Base-by-base conservation (phyloP, 2,797 vertebrate species). In the Periophthalmus magnuspinnatus region DNA sequence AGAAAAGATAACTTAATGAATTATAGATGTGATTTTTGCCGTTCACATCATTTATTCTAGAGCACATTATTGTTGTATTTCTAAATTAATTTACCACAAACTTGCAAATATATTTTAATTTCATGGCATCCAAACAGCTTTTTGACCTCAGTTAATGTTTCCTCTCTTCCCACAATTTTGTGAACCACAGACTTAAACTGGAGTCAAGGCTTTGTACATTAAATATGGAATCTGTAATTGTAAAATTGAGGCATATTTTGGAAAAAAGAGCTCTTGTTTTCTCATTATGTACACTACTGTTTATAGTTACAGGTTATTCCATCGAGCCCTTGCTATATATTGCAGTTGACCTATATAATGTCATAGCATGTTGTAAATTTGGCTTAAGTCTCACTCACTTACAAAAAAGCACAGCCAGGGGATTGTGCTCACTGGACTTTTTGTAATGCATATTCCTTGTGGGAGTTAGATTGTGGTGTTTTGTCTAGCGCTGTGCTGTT, bases 381-480 rank as follows among this genome's bases (percentile, higher is more conserved):
- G 33, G 33, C 48, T 68, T 41, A 47, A 55, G 65, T 55, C 65
- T 16, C 36, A 14, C n/a, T 22, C 52, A 22, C 69, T 52, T 47
- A 54, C 38, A 62, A 65, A 6, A 47, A 67, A 55, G 32, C 70
- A 63, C 17, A 21, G n/a, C 76, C 19, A 2, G 13, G n/a, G 47
- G 24, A 55, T 24, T 54, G n/a, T 65, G 64, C 61, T 67, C 19
- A 41, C 19, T 60, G 47, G 36, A 16, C 65, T 22, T 67, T 34
- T 55, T 55, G 52, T 67, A 48, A 71, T 68, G 67, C 5, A 74
- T 65, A 36, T 7, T 83, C 41, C 78, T 65, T 68, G n/a, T 71
- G 69, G 74, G 75, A 73, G 69, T 78, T 54, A 0, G 28, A 61
- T 71, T 64, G 67, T 54, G 71, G 75, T 71, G 56, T 85, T 65